Evolutionary conservation across 37 sponge, comb jelly and placozoan species (phyloP).

Genomic region (Crambe crambe): DNA sequence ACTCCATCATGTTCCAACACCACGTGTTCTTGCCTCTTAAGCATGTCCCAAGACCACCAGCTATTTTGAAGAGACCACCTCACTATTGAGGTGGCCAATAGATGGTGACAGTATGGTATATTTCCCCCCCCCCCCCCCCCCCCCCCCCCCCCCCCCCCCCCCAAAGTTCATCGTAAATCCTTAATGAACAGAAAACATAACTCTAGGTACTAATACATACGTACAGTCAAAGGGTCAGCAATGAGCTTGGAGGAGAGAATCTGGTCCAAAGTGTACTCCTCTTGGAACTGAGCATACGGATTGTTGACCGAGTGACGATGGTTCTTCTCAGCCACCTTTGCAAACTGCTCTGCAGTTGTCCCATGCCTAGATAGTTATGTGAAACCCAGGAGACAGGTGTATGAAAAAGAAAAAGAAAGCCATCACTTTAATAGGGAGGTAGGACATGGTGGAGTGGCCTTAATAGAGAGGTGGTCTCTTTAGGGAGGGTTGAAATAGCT

Average conservation of each 20-base stretch:
- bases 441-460: no score
- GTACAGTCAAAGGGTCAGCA: constrained; percentile 25
- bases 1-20: no score
- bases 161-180: no score
- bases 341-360: constrained; percentile 41
- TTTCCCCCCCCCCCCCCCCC: background rate
- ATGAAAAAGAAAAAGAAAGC: no score
- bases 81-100: background rate
- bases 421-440: no score
- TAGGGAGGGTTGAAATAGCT: no score
- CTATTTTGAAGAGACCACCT: background rate
- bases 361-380: background rate
- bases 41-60: no score
- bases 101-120: no score
- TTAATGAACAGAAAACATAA: background rate
- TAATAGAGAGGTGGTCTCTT: no score
- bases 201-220: no score
- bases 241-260: constrained; percentile 59
- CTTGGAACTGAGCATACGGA: constrained; percentile 73
- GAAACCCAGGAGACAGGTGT: no score
- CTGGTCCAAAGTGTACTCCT: constrained; percentile 63
- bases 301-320: constrained; percentile 63
- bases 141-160: background rate
- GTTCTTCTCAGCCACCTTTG: background rate
- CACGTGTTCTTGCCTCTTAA: no score